A percentile compares a stretch with the other conserved stretches of the same genome.
Evolutionary conservation across 2,888 invertebrate species (phyloP).

Genomic region (Beris morrisii): DNA sequence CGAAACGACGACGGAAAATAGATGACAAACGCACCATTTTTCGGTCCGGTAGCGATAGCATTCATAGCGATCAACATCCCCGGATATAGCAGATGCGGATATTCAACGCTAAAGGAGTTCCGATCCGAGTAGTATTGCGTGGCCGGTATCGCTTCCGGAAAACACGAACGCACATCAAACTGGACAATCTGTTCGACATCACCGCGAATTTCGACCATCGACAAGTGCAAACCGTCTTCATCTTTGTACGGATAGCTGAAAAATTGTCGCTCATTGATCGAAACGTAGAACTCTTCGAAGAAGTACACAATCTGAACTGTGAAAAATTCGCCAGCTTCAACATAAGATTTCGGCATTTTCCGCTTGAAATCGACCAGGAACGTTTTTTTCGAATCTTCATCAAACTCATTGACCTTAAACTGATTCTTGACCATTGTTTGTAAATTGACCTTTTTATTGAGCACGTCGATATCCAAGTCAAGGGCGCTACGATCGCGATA

Average conservation of each 20-base stretch:
- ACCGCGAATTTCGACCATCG: slow-evolving; percentile 1
- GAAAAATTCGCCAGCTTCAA: neutral
- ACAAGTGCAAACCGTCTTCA: neutral
- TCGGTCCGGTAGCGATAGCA: neutral
- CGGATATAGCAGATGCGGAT: neutral
- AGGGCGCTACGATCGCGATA: neutral
- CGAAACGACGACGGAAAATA: slow-evolving; percentile 13
- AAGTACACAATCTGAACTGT: neutral
- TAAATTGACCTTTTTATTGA: neutral
- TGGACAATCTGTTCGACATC: neutral
- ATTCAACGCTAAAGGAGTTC: slow-evolving; percentile 2
- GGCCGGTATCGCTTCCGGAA: slow-evolving; percentile 10
- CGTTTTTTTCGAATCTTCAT: neutral
- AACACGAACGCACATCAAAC: neutral
- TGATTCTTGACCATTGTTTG: neutral
- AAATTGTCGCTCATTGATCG: slow-evolving; percentile 1
- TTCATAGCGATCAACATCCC: neutral
- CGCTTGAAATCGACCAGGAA: neutral
- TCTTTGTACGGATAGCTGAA: neutral
- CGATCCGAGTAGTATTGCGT: neutral
- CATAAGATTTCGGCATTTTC: neutral
- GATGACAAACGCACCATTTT: slow-evolving; percentile 5
- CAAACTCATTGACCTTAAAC: neutral
- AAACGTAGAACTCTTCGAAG: neutral
- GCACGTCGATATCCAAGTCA: neutral